Percentiles rank a stretch among this genome's conserved stretches.
Evolutionary conservation across 2,113 vertebrate species (phyloP).

Genomic region (Podarcis cretensis): DNA sequence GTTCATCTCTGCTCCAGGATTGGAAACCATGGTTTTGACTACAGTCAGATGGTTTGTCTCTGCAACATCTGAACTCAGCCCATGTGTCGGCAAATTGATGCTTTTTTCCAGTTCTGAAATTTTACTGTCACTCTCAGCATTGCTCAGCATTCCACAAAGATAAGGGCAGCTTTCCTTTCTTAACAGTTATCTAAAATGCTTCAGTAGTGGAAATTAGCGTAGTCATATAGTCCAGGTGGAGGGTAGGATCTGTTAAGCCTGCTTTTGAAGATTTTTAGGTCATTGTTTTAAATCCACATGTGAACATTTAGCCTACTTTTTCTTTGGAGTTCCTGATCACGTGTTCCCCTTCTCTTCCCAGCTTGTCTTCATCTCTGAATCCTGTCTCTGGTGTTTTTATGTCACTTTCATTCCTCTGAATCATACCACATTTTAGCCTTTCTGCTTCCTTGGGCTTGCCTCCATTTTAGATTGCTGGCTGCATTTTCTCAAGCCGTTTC

Average conservation of each 20-base stretch:
- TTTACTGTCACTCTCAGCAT: not conserved
- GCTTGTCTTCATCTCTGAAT: not conserved
- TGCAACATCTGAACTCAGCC: not conserved
- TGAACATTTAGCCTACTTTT: not conserved
- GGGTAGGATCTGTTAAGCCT: not conserved
- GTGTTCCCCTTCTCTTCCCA: not conserved
- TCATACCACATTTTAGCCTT: not conserved
- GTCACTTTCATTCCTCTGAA: not conserved
- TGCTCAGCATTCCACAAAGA: not conserved
- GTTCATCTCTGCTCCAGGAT: not conserved
- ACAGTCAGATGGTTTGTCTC: not conserved
- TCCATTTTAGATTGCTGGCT: not conserved
- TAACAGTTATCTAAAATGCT: not conserved
- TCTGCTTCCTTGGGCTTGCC: not conserved
- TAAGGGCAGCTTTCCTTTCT: not conserved
- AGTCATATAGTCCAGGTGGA: not conserved
- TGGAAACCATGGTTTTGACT: not conserved
- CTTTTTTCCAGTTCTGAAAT: not conserved
- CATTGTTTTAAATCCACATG: not conserved
- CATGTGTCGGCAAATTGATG: not conserved
- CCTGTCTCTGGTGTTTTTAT: not conserved
- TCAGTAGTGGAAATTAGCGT: not conserved
- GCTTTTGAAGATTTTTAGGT: not conserved
- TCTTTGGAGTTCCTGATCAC: not conserved
- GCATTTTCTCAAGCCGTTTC: too few relatives aligned